A percentile compares a stretch with the other conserved stretches of the same genome.
Conservation (phyloP, 2,888 invertebrate genomes). For the Papilio protenor region DNA sequence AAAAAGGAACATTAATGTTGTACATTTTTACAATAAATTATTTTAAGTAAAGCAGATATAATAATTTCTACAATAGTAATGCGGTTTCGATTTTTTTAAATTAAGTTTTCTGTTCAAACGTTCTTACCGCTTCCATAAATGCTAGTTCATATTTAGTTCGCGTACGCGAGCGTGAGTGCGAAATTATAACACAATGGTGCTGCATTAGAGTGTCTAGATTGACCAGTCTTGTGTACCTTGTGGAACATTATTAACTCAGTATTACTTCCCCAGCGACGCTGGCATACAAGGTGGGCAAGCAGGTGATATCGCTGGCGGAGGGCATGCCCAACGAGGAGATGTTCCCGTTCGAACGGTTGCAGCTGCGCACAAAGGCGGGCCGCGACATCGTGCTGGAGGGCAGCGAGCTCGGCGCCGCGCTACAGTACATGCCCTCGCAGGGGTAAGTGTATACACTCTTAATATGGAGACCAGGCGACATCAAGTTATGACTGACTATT, state of each 20-base stretch:
- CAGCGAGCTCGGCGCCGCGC: constrained; percentile 85
- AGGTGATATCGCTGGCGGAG: constrained; percentile 86
- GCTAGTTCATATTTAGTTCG: too few relatives aligned
- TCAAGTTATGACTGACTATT: not conserved
- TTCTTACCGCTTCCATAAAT: too few relatives aligned
- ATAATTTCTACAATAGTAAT: too few relatives aligned
- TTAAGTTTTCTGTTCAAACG: too few relatives aligned
- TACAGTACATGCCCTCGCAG: constrained; percentile 91
- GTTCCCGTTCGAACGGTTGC: constrained; percentile 88
- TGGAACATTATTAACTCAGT: not conserved
- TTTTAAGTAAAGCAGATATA: too few relatives aligned
- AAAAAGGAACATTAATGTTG: not conserved
- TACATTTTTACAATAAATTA: too few relatives aligned
- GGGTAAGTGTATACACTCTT: constrained; percentile 76
- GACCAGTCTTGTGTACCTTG: not conserved
- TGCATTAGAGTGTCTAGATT: not conserved
- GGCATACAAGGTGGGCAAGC: constrained; percentile 72
- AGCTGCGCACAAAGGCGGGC: constrained; percentile 84
- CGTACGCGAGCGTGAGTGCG: too few relatives aligned
- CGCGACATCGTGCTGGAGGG: constrained; percentile 82
- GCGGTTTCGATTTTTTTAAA: too few relatives aligned
- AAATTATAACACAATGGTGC: too few relatives aligned
- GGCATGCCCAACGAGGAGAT: constrained; percentile 90
- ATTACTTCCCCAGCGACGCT: constrained; percentile 64
- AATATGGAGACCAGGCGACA: not conserved